Evolutionary conservation across 2,888 invertebrate genomes (phyloP).

Genomic region (Athalia rosae): DNA sequence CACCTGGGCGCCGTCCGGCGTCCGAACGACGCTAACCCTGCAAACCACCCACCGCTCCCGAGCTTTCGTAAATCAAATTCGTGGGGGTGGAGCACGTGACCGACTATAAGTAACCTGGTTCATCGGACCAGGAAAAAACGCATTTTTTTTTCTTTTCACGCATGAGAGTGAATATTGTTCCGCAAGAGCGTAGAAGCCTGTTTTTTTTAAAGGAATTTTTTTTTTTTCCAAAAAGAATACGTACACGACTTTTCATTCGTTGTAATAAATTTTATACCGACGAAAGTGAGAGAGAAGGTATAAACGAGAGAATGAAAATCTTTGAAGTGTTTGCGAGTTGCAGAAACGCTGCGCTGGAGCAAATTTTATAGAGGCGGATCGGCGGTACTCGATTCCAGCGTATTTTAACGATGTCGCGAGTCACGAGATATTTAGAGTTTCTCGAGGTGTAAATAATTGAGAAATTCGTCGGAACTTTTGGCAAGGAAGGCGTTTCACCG

Average conservation of each 20-base stretch:
- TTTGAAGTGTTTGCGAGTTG: no score
- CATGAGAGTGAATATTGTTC: background rate
- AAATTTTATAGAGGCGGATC: no score
- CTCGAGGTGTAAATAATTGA: slow-evolving; percentile 35
- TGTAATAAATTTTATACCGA: no score
- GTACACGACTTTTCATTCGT: no score
- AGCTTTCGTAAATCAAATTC: slow-evolving; percentile 6
- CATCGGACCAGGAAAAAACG: background rate
- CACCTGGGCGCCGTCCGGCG: slow-evolving; percentile 21
- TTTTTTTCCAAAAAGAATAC: no score
- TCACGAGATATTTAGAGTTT: slow-evolving; percentile 15
- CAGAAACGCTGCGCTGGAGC: no score
- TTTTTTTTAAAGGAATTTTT: no score
- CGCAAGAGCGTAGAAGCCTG: background rate
- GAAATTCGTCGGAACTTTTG: slow-evolving; percentile 34
- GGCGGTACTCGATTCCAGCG: slow-evolving; percentile 5
- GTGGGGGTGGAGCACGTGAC: slow-evolving; percentile 2
- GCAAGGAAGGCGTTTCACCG: slow-evolving; percentile 3
- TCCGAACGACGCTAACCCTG: slow-evolving; percentile 13
- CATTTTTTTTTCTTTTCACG: background rate
- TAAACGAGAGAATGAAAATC: no score
- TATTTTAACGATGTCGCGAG: slow-evolving; percentile 31
- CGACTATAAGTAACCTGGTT: slow-evolving; percentile 8
- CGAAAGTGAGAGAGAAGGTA: no score
- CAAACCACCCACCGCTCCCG: slow-evolving; percentile 1